Evolutionary conservation across 2,797 vertebrate genomes (phyloP).

Genomic region (Brachymystax lenok): DNA sequence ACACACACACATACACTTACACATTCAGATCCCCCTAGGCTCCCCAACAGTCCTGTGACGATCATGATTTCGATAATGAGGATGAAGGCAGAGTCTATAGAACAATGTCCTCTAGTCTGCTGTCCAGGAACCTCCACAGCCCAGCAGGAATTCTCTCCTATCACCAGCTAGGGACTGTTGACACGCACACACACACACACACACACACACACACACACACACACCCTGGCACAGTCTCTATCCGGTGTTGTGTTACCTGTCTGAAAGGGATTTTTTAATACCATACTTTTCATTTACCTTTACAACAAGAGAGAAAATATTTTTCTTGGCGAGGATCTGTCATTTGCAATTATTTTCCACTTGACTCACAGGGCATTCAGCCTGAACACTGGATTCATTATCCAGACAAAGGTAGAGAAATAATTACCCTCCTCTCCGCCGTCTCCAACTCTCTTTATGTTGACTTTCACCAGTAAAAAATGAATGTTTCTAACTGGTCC

Average conservation of each 20-base stretch:
- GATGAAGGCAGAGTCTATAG: constrained; percentile 14
- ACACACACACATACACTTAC: neutral
- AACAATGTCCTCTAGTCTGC: constrained; percentile 25
- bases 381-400: constrained; percentile 21
- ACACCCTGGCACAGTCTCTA: neutral
- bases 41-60: constrained; percentile 11
- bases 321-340: constrained; percentile 41
- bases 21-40: constrained; percentile 11
- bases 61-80: neutral
- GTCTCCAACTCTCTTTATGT: neutral
- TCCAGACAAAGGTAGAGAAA: constrained; percentile 33
- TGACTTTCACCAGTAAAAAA: constrained; percentile 21
- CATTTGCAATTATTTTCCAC: constrained; percentile 41
- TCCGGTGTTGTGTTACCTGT: constrained; percentile 22
- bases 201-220: constrained; percentile 18
- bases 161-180: neutral
- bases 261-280: constrained; percentile 47
- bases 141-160: constrained; percentile 15
- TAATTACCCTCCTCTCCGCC: constrained; percentile 21
- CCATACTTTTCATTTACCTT: constrained; percentile 31
- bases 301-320: constrained; percentile 41
- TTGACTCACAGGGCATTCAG: constrained; percentile 34
- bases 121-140: constrained; percentile 10
- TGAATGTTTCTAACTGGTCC: constrained; percentile 31
- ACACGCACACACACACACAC: neutral